phyloP scores from a whole-genome alignment of 2,797 vertebrate genomes.

The Remorina albescens region DNA sequence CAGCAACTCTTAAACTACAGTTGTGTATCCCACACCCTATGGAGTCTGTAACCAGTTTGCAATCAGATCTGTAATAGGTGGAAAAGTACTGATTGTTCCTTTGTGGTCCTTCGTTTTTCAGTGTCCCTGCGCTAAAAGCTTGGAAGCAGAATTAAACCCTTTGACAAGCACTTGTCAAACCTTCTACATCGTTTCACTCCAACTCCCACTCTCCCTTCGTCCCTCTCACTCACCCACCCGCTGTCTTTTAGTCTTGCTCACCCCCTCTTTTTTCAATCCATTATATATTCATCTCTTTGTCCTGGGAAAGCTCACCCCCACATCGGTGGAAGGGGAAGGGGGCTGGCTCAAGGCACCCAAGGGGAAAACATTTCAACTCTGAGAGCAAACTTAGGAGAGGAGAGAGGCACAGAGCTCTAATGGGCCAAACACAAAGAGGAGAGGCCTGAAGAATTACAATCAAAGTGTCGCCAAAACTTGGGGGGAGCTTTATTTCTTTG shows the following conservation, averaged over 20 bases:
- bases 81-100: conserved; percentile 54
- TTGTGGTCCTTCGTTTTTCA: conserved; percentile 33
- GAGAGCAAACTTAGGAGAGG: conserved; percentile 73
- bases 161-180: conserved; percentile 77
- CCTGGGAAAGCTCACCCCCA: conserved; percentile 82
- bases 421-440: conserved; percentile 53
- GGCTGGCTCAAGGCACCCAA: conserved; percentile 68
- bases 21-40: conserved; percentile 57
- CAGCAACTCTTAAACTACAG: conserved; percentile 60
- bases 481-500: conserved; percentile 46
- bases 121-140: conserved; percentile 46
- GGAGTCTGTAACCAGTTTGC: conserved; percentile 64
- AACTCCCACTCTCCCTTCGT: conserved; percentile 64
- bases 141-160: conserved; percentile 58
- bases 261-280: conserved; percentile 72
- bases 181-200: conserved; percentile 69
- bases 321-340: conserved; percentile 68
- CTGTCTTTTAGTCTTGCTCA: conserved; percentile 77
- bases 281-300: conserved; percentile 85
- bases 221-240: conserved; percentile 65
- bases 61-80: conserved; percentile 33
- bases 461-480: conserved; percentile 39
- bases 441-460: conserved; percentile 67
- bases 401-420: conserved; percentile 53
- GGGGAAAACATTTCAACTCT: conserved; percentile 78